Base-by-base conservation (phyloP, 2,888 invertebrate species). In the Campoletis raptor region DNA sequence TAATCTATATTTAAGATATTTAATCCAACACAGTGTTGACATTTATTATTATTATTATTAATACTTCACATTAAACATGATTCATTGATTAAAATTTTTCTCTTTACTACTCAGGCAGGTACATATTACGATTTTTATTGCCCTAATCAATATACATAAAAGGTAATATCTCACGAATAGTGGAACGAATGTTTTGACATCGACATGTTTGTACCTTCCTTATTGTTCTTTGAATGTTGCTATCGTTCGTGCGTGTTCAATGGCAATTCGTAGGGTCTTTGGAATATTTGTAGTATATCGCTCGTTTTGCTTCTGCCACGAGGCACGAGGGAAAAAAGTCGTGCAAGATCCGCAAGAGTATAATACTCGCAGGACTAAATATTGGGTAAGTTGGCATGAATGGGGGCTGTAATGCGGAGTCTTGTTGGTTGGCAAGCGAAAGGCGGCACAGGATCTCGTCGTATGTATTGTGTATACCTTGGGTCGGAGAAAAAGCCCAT, bases 321-420 rank as follows among this genome's bases (percentile, higher is more conserved):
- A 81, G 72, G 80, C 76, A 57, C 61, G 61, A 70, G 66, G 66
- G 40, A 73, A 48, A 79, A 78, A 79, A 83, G 81, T 88, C 84
- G 82, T 78, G 69, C 66, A 57, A 54, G 80, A 67, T 74, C 37
- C 45, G 42, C 30, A 30, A 74, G 48, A 30, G 21, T 89, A 52
- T 67, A 90, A 91, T 91, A 89, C 83, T 82, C 45, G 69, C 87
- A 87, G 88, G 88, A 89, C 91, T 90, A 90, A 90, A 89, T 92
- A 92, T 91, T 91, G 90, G 89, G 90, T 90, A 92, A 92, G 90
- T 92, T 91, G 89, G 90, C 90, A 90, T 91, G 92, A 92, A 93
- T 92, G 89, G 89, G 61, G 90, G 88, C 87, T 89, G 86, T 92
- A 92, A 92, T 91, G 89, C 88, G 85, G 84, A 85, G 88, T 86